A percentile compares a stretch with the other conserved stretches of the same genome.
Conservation (phyloP, 2,888 invertebrate species). For the Mayetiola destructor region DNA sequence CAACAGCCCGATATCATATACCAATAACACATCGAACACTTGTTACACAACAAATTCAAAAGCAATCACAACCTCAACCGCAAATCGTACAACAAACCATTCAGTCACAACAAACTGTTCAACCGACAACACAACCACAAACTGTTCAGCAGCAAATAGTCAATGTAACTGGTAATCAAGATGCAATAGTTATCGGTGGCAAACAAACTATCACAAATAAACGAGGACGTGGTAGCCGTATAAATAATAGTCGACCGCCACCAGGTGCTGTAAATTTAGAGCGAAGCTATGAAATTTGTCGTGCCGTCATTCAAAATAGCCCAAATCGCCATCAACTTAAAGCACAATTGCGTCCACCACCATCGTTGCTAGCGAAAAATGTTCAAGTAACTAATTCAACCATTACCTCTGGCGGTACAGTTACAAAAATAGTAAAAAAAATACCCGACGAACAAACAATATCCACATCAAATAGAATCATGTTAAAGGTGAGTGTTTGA, state of each 20-base stretch:
- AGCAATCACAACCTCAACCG: background rate
- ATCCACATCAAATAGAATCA: background rate
- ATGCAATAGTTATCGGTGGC: background rate
- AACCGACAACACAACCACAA: conserved; percentile 15
- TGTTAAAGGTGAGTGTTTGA: background rate
- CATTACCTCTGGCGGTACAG: background rate
- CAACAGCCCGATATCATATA: background rate
- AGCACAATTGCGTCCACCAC: conserved; percentile 73
- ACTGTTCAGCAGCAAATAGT: conserved; percentile 22
- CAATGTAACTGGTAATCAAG: conserved; percentile 33
- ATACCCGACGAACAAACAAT: background rate
- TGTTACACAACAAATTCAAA: conserved; percentile 14
- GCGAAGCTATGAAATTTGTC: conserved; percentile 87
- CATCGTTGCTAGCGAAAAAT: conserved; percentile 45
- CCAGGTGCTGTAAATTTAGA: conserved; percentile 86
- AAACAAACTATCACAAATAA: background rate
- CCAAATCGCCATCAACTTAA: conserved; percentile 77
- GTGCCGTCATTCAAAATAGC: conserved; percentile 85
- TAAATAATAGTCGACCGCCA: conserved; percentile 55
- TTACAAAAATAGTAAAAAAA: conserved; percentile 1
- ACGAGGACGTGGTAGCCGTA: conserved; percentile 27
- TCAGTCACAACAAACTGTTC: conserved; percentile 14
- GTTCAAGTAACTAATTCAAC: background rate
- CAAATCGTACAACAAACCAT: background rate
- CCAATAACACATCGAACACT: background rate